Percentiles rank a stretch among this genome's conserved stretches.
Conservation (phyloP, 2,888 invertebrate species). For the Cataglyphis albicans region DNA sequence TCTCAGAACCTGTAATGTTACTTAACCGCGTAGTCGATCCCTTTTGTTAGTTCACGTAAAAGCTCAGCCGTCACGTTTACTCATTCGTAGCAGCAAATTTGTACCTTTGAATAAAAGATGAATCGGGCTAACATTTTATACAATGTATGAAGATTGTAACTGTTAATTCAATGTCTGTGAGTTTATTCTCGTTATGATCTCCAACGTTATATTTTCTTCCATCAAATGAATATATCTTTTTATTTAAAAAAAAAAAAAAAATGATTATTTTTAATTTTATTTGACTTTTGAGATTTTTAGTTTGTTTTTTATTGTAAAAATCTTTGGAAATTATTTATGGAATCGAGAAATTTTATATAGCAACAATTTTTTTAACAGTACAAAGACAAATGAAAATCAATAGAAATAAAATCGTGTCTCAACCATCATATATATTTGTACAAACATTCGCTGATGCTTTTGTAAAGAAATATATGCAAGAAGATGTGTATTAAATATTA, state of each 20-base stretch:
- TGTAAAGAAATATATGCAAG: neutral
- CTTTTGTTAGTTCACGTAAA: conserved; percentile 27
- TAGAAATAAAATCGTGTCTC: neutral
- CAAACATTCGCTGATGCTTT: neutral
- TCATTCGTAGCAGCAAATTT: neutral
- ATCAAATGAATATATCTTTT: neutral
- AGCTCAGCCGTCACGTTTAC: conserved; percentile 15
- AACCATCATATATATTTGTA: neutral
- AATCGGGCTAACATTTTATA: conserved; percentile 11
- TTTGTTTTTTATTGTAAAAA: neutral
- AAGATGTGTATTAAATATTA: neutral
- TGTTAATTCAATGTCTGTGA: conserved; percentile 14
- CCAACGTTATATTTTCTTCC: neutral
- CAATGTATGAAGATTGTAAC: conserved; percentile 12
- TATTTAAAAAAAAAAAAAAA: neutral
- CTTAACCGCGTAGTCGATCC: neutral
- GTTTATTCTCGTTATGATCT: conserved; percentile 10
- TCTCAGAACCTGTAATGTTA: conserved; percentile 2
- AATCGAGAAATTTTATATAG: conserved; percentile 12
- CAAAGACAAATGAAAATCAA: neutral
- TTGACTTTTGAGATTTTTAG: neutral
- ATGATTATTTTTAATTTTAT: neutral
- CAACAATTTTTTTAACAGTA: neutral
- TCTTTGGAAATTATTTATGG: neutral
- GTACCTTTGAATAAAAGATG: conserved; percentile 38